These are phyloP conservation scores for Heliconius hortense DNA, from an alignment of 2,888 invertebrate species.

Conservation along the genomic window DNA sequence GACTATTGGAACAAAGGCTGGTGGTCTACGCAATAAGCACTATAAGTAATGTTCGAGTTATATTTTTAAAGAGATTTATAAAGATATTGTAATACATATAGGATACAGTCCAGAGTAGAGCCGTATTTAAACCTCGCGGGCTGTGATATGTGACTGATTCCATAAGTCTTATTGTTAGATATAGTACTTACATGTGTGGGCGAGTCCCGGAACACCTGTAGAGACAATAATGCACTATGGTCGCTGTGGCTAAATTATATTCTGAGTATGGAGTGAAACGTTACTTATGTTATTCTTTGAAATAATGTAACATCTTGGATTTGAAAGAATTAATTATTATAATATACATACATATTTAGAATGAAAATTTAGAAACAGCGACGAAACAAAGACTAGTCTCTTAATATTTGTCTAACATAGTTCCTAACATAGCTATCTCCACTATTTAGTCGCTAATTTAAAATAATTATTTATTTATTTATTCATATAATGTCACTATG, in stretches of 20 bases:
- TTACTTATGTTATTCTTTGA: not conserved
- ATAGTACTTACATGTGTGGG: constrained; percentile 40
- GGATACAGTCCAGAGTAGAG: constrained; percentile 48
- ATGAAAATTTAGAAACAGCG: constrained; percentile 21
- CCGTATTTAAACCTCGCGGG: constrained; percentile 50
- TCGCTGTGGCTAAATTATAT: constrained; percentile 17
- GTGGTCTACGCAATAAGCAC: constrained; percentile 11
- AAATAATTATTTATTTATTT: constrained; percentile 38
- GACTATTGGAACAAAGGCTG: constrained; percentile 18
- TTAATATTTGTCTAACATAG: constrained; percentile 25
- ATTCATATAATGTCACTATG: constrained; percentile 61
- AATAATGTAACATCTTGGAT: not conserved
- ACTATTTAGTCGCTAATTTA: constrained; percentile 35
- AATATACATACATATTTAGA: constrained; percentile 21
- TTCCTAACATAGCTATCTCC: constrained; percentile 34
- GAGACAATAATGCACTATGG: constrained; percentile 14
- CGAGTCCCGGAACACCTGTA: constrained; percentile 11
- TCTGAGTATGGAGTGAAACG: not conserved
- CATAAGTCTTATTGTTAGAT: constrained; percentile 49
- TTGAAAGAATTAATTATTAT: not conserved
- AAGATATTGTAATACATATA: constrained; percentile 30
- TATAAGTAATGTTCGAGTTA: constrained; percentile 11
- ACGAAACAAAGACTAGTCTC: constrained; percentile 28
- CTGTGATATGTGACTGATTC: constrained; percentile 61
- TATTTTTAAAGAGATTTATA: constrained; percentile 31